Evolutionary conservation across 2,888 invertebrate species (phyloP), one percentile per base, ranked within the genome.

Genomic region (Coremacera marginata): DNA sequence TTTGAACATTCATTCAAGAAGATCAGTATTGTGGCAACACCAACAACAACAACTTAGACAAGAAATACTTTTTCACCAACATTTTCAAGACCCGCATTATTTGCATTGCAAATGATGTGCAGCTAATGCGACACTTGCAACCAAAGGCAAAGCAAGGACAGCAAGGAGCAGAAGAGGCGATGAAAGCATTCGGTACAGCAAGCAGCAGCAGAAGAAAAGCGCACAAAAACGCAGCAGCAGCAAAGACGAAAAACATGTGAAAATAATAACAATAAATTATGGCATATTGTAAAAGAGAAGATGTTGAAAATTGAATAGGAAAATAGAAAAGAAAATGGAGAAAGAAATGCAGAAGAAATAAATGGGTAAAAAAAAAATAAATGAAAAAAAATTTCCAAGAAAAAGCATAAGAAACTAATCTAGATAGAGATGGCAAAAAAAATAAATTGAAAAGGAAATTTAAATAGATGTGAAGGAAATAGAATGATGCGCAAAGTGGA

Each of bases 41-140:
- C 44, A 44, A 44, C 44, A 44, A 44, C 37, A 37, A 37, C 11
- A 14, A 44, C 44, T 44, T 44, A 7, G 44, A 11, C 44, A 44
- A 14, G 14, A 44, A 11, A 11, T 44, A 44, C 44, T 44, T 44
- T 44, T 44, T 60, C 22, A 27, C 60, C 27, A 27, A 60, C 60
- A 60, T 25, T 68, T 68, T 49, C 14, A 16, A 51, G 27, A 22
- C 19, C 60, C 44, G 75, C 60, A 70, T 63, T 63, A 70, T 75
- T 75, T 57, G 60, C 44, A 49, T 22, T 68, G 70, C 75, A 70
- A 70, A 75, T 70, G 75, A 60, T 68, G 70, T 65, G 75, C 19
- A 70, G 60, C 75, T 70, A 75, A 75, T 75, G 75, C 31, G 70
- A 65, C 72, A 44, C 44, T 44, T 44, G 70, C 70, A 27, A 52